Base-by-base conservation (phyloP, 2,797 vertebrate genomes). In the Trematomus bernacchii region DNA sequence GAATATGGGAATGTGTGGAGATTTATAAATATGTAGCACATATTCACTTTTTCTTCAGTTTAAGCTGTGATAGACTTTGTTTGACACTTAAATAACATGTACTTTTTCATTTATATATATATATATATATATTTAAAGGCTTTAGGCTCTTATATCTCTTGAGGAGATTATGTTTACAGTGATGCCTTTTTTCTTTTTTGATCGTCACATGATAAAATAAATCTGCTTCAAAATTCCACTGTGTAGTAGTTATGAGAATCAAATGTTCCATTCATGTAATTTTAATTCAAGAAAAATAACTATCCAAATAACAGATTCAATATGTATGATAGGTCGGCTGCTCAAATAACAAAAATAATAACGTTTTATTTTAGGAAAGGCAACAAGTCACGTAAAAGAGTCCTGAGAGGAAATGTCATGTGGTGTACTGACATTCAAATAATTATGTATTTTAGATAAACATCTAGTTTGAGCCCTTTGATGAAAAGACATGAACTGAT, bases 151-250 rank as follows among this genome's bases (percentile, higher is more conserved):
- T 37, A 37, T 37, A 37, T 37, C 33, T 37, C 8, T 18, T 7
- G 19, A 30, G 13, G 10, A 46, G 60, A 57, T 79, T 23, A 13
- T 43, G 33, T 63, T 62, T 51, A 3, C 19, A 60, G 61, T 72
- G 6, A 59, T 13, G 46, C 16, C 4, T 42, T 44, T 61, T 14
- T 16, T 23, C 8, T 43, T 59, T 21, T 13, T 54, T 2, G 44
- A n/a, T 40, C 13, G 44, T 21, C 23, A 60, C 7, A 19, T n/a
- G 44, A 21, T 44, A 51, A 3, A 40, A 18, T 13, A 4, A 69
- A 47, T 55, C 15, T 30, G 19, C 21, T 57, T 63, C 13, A 54
- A 19, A 47, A 8, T 51, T 10, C n/a, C 21, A 69, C 52, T 68
- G 4, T 42, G 16, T 16, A 18, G 3, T 40, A 23, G 12, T 19